Conservation (phyloP, 2,113 vertebrate genomes). For the Phyllopteryx taeniolatus region DNA sequence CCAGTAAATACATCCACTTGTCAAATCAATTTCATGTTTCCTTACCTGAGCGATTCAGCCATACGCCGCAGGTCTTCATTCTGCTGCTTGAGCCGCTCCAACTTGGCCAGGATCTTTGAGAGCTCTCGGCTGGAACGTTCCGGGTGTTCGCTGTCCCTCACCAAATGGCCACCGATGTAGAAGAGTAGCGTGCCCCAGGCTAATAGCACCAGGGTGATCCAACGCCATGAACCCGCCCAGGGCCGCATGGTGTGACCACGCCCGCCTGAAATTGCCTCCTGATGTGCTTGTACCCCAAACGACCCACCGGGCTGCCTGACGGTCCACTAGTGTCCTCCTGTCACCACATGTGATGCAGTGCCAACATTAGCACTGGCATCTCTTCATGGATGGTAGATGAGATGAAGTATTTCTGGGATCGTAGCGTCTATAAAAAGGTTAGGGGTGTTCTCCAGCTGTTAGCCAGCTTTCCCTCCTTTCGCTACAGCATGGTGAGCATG, state of each 20-base stretch:
- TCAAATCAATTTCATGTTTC: background rate
- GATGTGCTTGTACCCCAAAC: conserved; percentile 43
- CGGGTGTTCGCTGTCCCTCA: conserved; percentile 92
- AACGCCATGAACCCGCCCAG: conserved; percentile 99
- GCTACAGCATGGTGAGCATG: conserved; percentile 58
- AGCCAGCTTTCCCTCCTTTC: conserved; percentile 22
- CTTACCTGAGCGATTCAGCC: conserved; percentile 95
- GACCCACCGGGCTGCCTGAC: conserved; percentile 31
- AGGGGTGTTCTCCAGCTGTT: conserved; percentile 20
- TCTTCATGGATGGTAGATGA: conserved; percentile 21
- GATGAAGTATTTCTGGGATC: conserved; percentile 1
- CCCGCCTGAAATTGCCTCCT: conserved; percentile 30
- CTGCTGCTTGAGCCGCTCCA: conserved; percentile 96
- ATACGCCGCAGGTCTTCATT: conserved; percentile 96
- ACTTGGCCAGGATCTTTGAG: conserved; percentile 96
- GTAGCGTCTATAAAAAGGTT: conserved; percentile 13
- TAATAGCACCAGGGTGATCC: conserved; percentile 98
- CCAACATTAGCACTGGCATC: conserved; percentile 53
- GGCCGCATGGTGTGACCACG: conserved; percentile 88
- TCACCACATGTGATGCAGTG: conserved; percentile 61
- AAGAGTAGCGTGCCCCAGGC: conserved; percentile 97
- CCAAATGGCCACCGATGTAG: conserved; percentile 96
- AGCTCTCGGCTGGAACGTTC: conserved; percentile 95
- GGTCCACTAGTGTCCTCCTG: conserved; percentile 44
- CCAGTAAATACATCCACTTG: background rate